Evolutionary conservation across 2,113 vertebrate genomes (phyloP).

Genomic region (Smithornis capensis): DNA sequence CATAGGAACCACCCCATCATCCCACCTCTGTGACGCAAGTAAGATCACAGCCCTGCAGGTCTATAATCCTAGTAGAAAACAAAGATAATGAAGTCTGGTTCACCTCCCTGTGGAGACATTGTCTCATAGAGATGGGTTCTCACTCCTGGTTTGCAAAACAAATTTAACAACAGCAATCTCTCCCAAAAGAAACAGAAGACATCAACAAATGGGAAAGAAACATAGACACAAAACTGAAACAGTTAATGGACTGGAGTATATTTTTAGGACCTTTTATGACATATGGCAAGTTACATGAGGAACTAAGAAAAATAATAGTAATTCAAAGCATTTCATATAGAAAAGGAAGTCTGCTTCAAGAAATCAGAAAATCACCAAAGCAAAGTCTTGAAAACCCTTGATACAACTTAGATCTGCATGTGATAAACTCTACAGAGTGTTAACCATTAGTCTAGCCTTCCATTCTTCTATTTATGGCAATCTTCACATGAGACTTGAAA

Average conservation of each 20-base stretch:
- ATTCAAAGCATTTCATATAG: neutral
- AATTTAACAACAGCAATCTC: neutral
- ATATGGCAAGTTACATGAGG: neutral
- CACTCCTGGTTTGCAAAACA: neutral
- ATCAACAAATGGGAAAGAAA: neutral
- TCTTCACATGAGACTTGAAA: neutral
- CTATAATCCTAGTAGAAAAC: neutral
- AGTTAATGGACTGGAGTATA: neutral
- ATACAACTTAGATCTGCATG: neutral
- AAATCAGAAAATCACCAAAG: neutral
- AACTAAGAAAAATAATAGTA: neutral
- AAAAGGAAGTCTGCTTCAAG: neutral
- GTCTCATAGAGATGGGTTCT: neutral
- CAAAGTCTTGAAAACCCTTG: neutral
- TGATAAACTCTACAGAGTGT: neutral
- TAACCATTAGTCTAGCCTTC: neutral
- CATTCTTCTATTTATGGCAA: neutral
- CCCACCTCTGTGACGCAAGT: neutral
- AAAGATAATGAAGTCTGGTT: neutral
- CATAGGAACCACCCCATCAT: neutral
- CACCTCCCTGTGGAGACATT: neutral
- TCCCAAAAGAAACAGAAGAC: neutral
- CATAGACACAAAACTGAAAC: neutral
- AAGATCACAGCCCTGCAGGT: neutral
- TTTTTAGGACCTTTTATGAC: neutral